These are phyloP conservation scores for Hylaeus volcanicus DNA, from an alignment of 1,140 invertebrate species.

Conservation along the genomic window DNA sequence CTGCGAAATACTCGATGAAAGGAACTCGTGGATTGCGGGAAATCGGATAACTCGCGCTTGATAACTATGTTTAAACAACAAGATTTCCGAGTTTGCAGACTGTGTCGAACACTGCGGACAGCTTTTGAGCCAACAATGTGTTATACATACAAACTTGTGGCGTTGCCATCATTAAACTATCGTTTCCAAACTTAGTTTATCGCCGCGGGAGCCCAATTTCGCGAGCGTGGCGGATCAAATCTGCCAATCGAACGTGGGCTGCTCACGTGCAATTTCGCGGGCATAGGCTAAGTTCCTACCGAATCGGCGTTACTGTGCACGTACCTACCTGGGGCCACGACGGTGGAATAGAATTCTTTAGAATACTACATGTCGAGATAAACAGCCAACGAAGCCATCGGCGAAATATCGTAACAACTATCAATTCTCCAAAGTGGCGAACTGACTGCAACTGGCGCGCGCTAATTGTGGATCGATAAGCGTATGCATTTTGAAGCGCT, in stretches of 20 bases:
- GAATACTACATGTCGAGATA: no score
- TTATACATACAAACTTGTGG: not conserved
- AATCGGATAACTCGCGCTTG: not conserved
- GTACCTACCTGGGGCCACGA: not conserved
- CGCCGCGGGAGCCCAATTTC: not conserved
- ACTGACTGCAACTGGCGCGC: not conserved
- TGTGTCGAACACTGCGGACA: not conserved
- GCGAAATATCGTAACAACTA: conserved; percentile 4
- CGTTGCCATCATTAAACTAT: conserved; percentile 5
- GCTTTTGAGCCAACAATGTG: not conserved
- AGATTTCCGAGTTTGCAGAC: not conserved
- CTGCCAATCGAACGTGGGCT: not conserved
- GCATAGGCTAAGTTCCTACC: not conserved
- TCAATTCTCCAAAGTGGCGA: conserved; percentile 2
- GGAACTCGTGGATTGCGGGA: no score
- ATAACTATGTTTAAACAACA: not conserved
- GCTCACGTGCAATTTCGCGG: not conserved
- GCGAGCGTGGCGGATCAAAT: not conserved
- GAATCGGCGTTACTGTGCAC: not conserved
- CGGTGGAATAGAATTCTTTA: no score
- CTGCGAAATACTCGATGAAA: no score
- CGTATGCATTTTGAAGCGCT: not conserved
- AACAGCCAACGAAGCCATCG: not conserved
- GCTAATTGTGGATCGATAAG: not conserved
- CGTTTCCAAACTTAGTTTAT: conserved; percentile 15